Evolutionary conservation across 2,113 vertebrate species (phyloP), one percentile per base, ranked within the genome.

Genomic region (Plotosus lineatus): DNA sequence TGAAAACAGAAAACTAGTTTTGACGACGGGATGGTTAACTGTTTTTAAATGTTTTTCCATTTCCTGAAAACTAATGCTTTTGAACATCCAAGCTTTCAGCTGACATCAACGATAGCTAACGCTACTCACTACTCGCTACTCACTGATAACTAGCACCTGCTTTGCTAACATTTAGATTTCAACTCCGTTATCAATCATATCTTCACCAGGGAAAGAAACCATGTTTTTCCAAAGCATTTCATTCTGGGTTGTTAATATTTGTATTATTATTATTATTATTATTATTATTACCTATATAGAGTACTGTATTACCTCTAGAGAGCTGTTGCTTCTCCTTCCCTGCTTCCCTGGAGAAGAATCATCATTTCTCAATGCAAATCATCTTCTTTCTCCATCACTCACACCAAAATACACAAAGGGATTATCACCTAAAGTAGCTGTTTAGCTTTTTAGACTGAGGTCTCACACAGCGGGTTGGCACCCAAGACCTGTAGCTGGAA

Each of bases 331-430:
- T n/a, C n/a, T 21, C 17, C 33, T 19, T 38, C 33, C 15, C 3
- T 21, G 31, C 31, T 50, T 26, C 48, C 48, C 36, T 74, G 72
- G 50, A 74, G 72, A 55, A 74, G 72, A 55, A 53, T 55, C 72
- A 74, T 74, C 10, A 48, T 31, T 51, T 74, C 31, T 48, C 9
- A 28, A 36, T 36, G n/a, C 33, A 48, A 74, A 36, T 74, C 71
- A 2, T 74, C 71, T 48, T 74, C 71, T 74, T 36, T 8, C 48
- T 53, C 71, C 48, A 36, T 53, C 12, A 8, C 15, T 36, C 12
- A 2, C 3, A 12, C 7, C 44, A 1, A 46, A 46, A 46, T 46
- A 9, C 44, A 46, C 44, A 3, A 12, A 26, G 26, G 14, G 31
- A 33, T 19, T 33, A 61, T 0, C 6, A 11, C 10, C 0, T 28